These are phyloP conservation scores for Cervus canadensis DNA, from an alignment of 2,113 vertebrate genomes.

Conservation along the genomic window DNA sequence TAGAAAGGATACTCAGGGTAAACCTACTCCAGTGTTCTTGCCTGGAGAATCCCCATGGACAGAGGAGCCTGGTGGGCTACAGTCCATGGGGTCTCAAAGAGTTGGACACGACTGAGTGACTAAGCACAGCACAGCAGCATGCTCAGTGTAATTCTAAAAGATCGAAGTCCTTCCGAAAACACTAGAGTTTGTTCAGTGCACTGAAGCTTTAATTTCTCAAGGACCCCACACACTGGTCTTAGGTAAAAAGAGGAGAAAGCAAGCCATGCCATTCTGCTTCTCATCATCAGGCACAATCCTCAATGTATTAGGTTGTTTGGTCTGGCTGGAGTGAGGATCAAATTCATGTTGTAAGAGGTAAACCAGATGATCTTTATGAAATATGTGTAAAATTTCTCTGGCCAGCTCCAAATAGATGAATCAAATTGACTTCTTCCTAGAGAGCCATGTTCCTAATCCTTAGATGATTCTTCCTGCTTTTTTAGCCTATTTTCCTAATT, in stretches of 20 bases:
- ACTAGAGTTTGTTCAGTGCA: not conserved
- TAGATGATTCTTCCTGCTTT: not conserved
- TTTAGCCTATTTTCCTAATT: not conserved
- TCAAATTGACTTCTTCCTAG: not conserved
- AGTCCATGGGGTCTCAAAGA: not conserved
- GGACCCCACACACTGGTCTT: not conserved
- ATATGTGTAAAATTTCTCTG: not conserved
- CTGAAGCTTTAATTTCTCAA: conserved; percentile 23
- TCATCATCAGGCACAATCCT: not conserved
- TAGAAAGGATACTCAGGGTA: not conserved
- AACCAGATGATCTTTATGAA: conserved; percentile 17
- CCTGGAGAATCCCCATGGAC: not conserved
- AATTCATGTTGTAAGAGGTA: not conserved
- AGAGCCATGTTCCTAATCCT: not conserved
- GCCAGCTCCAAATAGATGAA: not conserved
- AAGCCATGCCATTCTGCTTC: not conserved
- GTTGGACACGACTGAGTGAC: rapidly evolving
- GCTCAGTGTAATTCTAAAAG: not conserved
- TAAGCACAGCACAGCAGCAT: not conserved
- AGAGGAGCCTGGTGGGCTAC: not conserved
- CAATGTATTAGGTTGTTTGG: not conserved
- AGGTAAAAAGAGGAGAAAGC: not conserved
- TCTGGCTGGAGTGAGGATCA: conserved; percentile 11
- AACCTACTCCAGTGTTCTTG: not conserved
- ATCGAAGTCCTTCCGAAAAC: not conserved